phyloP scores from a whole-genome alignment of 2,888 invertebrate genomes.

The Sminthurides aquaticus region DNA sequence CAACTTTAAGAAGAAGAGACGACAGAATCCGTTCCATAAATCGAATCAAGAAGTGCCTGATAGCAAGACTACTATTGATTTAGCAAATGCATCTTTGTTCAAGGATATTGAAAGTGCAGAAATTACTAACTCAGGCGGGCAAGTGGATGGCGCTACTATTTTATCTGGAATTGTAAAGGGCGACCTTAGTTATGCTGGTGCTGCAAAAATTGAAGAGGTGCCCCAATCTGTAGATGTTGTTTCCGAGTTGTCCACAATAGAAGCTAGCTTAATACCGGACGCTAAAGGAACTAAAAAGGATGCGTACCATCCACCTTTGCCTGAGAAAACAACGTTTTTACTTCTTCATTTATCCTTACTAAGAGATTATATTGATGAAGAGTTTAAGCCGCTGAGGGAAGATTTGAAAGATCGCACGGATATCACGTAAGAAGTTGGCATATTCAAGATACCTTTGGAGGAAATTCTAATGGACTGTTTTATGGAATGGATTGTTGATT shows the following conservation, averaged over 20 bases:
- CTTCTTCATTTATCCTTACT: conserved; percentile 84
- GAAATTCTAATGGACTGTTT: not conserved
- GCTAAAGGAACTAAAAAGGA: conserved; percentile 35
- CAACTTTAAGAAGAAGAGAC: conserved; percentile 26
- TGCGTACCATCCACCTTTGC: conserved; percentile 53
- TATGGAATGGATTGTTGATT: not conserved
- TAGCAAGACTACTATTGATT: conserved; percentile 19
- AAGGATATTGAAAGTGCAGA: not conserved
- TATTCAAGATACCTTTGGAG: not conserved
- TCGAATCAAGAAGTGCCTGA: conserved; percentile 14
- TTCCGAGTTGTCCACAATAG: conserved; percentile 11
- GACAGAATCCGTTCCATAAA: conserved; percentile 13
- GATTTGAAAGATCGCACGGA: conserved; percentile 24
- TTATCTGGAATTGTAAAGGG: not conserved
- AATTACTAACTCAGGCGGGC: not conserved
- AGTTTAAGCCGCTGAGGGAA: conserved; percentile 56
- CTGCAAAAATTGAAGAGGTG: conserved; percentile 4
- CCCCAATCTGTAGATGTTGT: not conserved
- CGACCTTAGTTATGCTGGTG: conserved; percentile 5
- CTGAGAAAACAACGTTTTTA: conserved; percentile 87
- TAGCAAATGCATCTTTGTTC: conserved; percentile 29
- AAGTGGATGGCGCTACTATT: not conserved
- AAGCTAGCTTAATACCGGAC: conserved; percentile 16
- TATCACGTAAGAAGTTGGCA: conserved; percentile 27
- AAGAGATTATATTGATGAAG: conserved; percentile 85